Conservation (phyloP, 2,797 vertebrate species). For the Notolabrus celidotus region DNA sequence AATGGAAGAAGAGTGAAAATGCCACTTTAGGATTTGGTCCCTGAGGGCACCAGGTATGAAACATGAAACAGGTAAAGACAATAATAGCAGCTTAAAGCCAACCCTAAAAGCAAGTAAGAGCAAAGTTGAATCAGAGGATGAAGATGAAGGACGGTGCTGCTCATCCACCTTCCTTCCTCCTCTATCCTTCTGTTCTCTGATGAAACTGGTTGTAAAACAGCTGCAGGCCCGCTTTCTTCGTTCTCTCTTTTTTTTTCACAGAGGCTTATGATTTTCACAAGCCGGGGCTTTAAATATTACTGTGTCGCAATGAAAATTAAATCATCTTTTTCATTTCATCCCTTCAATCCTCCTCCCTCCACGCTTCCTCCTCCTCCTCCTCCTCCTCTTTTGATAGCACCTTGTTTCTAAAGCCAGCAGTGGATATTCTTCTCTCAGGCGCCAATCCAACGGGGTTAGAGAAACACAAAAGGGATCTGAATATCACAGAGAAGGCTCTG, state of each 20-base stretch:
- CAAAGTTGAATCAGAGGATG: conserved; percentile 35
- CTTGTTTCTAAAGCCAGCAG: conserved; percentile 49
- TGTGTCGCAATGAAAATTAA: conserved; percentile 67
- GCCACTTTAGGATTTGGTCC: conserved; percentile 3
- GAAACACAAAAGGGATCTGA: conserved; percentile 56
- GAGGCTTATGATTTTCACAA: conserved; percentile 52
- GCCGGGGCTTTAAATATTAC: conserved; percentile 66
- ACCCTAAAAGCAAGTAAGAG: conserved; percentile 25
- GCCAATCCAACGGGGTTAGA: conserved; percentile 35
- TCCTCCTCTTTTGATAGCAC: conserved; percentile 49
- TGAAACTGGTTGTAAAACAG: conserved; percentile 71
- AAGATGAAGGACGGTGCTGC: conserved; percentile 20
- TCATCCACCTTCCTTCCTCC: conserved; percentile 37
- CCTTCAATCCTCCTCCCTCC: background rate
- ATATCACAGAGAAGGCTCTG: conserved; percentile 36
- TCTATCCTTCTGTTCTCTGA: conserved; percentile 53
- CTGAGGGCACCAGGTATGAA: background rate
- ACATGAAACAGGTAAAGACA: conserved; percentile 31
- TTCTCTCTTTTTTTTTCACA: conserved; percentile 4
- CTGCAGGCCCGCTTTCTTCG: conserved; percentile 46
- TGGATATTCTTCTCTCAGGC: conserved; percentile 44
- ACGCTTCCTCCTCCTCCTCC: conserved; percentile 7
- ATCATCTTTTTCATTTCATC: conserved; percentile 59
- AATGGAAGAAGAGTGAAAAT: conserved; percentile 4
- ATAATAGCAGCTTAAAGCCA: conserved; percentile 33